These are phyloP conservation scores for Halcyon smyrnensis DNA, from an alignment of 2,797 vertebrate species.

Conservation along the genomic window DNA sequence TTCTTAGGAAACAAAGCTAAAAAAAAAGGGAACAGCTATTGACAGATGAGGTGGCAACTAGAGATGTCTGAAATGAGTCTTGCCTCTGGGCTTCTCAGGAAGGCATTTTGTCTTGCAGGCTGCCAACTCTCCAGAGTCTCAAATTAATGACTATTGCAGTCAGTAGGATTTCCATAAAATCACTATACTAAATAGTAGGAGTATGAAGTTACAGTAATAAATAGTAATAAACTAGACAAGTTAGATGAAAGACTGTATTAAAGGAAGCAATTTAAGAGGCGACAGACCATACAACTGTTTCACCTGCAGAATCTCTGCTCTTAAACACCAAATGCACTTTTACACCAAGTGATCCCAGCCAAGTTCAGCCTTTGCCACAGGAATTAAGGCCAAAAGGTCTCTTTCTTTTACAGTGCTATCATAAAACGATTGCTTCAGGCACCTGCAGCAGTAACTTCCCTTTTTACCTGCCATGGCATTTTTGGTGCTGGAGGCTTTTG, in stretches of 20 bases:
- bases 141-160: neutral
- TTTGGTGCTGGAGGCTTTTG: neutral
- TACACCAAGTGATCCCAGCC: neutral
- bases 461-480: neutral
- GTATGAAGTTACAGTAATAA: neutral
- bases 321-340: conserved; percentile 4
- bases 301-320: neutral
- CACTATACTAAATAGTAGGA: neutral
- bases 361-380: neutral
- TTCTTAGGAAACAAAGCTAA: neutral
- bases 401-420: neutral
- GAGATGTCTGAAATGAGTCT: neutral
- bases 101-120: neutral
- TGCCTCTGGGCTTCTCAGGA: neutral
- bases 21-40: neutral
- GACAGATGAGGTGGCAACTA: neutral
- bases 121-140: neutral
- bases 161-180: neutral
- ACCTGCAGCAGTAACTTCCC: neutral
- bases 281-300: neutral
- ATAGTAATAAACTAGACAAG: neutral
- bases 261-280: neutral
- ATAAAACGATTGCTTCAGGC: neutral
- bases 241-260: neutral
- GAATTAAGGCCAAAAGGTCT: neutral